These are phyloP conservation scores for Philantomba maxwellii DNA, from an alignment of 2,113 vertebrate genomes.

Conservation along the genomic window DNA sequence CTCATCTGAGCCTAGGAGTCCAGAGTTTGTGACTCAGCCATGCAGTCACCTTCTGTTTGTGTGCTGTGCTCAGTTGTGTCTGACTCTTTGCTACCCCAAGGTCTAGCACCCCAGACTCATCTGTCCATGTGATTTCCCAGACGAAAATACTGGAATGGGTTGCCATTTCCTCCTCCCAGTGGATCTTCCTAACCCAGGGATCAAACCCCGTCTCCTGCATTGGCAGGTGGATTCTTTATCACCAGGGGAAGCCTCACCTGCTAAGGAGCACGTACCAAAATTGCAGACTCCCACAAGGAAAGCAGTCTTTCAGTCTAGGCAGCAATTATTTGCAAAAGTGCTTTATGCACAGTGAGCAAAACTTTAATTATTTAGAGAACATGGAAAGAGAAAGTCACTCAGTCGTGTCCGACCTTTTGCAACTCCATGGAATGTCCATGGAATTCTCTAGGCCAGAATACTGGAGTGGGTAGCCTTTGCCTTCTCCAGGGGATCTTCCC, in stretches of 20 bases:
- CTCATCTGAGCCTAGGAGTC: neutral
- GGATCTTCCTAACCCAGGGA: neutral
- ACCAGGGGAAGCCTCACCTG: neutral
- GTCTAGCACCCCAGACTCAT: neutral
- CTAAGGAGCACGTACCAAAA: neutral
- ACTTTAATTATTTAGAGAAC: neutral
- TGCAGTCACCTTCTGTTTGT: neutral
- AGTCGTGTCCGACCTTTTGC: fast-evolving
- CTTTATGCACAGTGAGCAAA: neutral
- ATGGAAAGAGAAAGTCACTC: neutral
- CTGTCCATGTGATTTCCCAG: neutral
- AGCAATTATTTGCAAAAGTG: neutral
- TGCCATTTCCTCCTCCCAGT: neutral
- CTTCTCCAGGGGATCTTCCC: neutral
- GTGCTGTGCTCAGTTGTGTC: neutral
- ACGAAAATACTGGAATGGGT: neutral
- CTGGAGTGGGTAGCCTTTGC: neutral
- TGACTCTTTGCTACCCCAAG: neutral
- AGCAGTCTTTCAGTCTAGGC: neutral
- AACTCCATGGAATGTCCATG: neutral
- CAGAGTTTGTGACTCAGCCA: too few relatives aligned
- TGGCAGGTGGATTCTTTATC: neutral
- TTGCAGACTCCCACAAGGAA: neutral
- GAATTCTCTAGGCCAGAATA: neutral
- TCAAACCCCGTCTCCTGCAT: neutral